These are phyloP conservation scores for Dryas iulia DNA, from an alignment of 1,140 invertebrate genomes.

Conservation along the genomic window DNA sequence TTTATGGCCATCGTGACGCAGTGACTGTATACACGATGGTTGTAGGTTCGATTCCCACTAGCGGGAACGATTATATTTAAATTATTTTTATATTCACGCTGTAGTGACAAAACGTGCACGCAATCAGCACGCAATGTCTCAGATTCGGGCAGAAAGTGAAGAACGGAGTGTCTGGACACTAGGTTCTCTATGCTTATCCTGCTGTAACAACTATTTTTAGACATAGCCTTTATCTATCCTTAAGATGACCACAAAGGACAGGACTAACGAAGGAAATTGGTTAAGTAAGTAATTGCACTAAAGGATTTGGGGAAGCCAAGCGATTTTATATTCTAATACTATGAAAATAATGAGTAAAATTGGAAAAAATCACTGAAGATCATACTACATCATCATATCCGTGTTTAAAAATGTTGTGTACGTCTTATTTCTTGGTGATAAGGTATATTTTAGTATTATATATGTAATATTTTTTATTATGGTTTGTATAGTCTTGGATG, in stretches of 20 bases:
- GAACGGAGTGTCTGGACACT: no score
- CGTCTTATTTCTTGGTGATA: not conserved
- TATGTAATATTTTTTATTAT: not conserved
- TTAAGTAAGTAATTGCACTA: constrained; percentile 42
- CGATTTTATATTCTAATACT: not conserved
- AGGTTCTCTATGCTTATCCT: no score
- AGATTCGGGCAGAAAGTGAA: no score
- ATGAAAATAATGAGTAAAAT: not conserved
- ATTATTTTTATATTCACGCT: no score
- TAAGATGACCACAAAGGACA: constrained; percentile 31
- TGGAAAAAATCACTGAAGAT: not conserved
- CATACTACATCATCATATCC: not conserved
- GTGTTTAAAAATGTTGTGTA: not conserved
- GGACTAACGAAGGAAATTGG: constrained; percentile 35
- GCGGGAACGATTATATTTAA: no score
- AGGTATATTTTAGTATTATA: not conserved
- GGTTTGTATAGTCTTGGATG: not conserved
- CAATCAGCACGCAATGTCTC: no score
- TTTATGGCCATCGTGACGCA: no score
- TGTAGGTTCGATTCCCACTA: no score
- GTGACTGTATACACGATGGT: no score
- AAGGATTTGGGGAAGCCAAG: not conserved
- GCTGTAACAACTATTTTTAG: not conserved
- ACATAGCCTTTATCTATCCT: constrained; percentile 12
- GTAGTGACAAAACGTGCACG: no score